Evolutionary conservation across 2,113 vertebrate species (phyloP), one percentile per base, ranked within the genome.

Genomic region (Apodemus speciosus): DNA sequence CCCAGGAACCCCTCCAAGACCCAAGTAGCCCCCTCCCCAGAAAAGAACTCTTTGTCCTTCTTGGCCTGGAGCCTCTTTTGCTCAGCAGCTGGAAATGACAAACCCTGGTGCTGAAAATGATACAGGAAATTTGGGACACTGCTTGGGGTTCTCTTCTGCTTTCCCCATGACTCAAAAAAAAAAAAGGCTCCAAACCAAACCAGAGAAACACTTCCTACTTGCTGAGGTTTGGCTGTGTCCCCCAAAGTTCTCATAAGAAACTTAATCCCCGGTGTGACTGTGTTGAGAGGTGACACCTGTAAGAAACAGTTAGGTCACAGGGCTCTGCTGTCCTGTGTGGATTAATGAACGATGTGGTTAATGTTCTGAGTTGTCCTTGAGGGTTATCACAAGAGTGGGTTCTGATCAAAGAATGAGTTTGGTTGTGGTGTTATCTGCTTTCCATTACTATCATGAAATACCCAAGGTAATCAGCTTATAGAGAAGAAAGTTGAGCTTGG

Each of bases 1-100:
- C 25, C 5, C 9, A 43, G 84, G n/a, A 38, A 13, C 8, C 23
- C 14, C 18, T 23, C 23, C 35, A 56, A 15, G 68, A 9, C 5
- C 23, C 23, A 9, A 38, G 10, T 30, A 9, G n/a, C n/a, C n/a
- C 18, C n/a, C 15, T 20, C 88, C 66, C 4, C 10, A 69, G 83
- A 21, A 85, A 85, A 69, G 66, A 8, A 38, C 2, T 0, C 8
- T 69, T 53, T 68, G 32, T 85, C 46, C 64, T 13, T 51, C 21
- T 62, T 95, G 90, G 95, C 68, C 69, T 8, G 2, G 15, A 46
- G 81, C 83, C 94, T 90, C 21, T 93, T 93, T 90, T 66, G 11
- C 83, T 93, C 86, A 89, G 89, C 68, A 93, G 88, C 88, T 93
- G 90, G 77, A n/a, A 85, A 69, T 91, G 87, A 75, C 89, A 89